Conservation (phyloP, 1,140 invertebrate genomes). For the Nebria ingens region DNA sequence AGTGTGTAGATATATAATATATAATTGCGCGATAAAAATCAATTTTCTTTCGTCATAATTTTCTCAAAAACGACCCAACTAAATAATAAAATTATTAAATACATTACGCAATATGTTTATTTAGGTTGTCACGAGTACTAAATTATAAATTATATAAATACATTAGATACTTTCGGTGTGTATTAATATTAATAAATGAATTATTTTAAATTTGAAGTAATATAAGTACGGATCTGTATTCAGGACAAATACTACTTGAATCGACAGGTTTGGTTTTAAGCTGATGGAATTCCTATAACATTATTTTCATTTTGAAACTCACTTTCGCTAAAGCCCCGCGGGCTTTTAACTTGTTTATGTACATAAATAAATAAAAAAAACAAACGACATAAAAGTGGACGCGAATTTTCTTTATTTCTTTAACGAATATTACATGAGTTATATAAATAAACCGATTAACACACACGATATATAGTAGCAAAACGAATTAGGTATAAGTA, state of each 20-base stretch:
- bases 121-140: not conserved
- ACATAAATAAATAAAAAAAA: too few relatives aligned
- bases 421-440: too few relatives aligned
- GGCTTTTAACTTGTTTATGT: too few relatives aligned
- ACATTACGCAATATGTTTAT: not conserved
- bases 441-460: too few relatives aligned
- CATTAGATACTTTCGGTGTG: not conserved
- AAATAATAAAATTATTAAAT: not conserved
- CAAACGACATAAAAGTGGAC: too few relatives aligned
- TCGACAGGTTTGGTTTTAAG: not conserved
- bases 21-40: too few relatives aligned
- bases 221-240: not conserved
- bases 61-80: too few relatives aligned
- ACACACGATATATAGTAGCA: too few relatives aligned
- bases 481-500: too few relatives aligned
- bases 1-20: too few relatives aligned
- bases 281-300: not conserved
- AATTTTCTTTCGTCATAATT: too few relatives aligned
- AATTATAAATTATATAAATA: not conserved
- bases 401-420: too few relatives aligned
- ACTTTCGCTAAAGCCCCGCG: not conserved
- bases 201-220: not conserved
- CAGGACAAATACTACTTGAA: not conserved
- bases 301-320: not conserved
- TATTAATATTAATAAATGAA: not conserved